Base-by-base conservation (phyloP, 1,140 invertebrate genomes). In the Scaptomyza hsui region DNA sequence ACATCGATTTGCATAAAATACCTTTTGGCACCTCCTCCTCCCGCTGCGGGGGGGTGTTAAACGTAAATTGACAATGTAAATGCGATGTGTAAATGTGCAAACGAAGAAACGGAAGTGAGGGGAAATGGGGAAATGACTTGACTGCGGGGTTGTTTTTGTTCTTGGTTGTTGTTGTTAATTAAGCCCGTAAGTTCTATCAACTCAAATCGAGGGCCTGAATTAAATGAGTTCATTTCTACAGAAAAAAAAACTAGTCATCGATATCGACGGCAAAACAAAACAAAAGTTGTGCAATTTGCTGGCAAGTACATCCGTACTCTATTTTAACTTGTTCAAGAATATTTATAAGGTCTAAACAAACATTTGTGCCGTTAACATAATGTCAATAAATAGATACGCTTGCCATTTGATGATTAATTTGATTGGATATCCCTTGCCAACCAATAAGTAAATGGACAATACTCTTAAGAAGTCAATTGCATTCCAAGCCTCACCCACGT, bases 1-100 rank as follows among this genome's bases (percentile, higher is more conserved):
- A 59, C 73, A 29, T 35, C n/a, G 41, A 74, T 78, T 59, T 75
- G 55, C 63, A 47, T 65, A 35, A 29, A 64, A 24, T 15, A 39
- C 13, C 39, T 60, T 56, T 67, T 47, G 42, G 53, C 67, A 73
- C 52, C 41, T 7, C 26, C 26, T 26, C 24, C 24, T 42, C 26
- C 13, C 35, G 18, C 16, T 41, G 4, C 26, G 1, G 2, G 5
- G 4, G 41, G 7, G 41, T 18, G 13, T 42, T 32, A 2, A 48
- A 24, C 1, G 7, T 47, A 65, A 19, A 49, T 65, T 48, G 42
- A 15, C 32, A 69, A 69, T 63, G 65, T 60, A 63, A 70, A 70
- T 56, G n/a, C 32, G 18, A 42, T 55, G 49, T 37, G 37, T 21
- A 24, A 48, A 64, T 63, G 41, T 39, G 29, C 3, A 10, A 19